Evolutionary conservation across 2,797 vertebrate species (phyloP).

Genomic region (Hipposideros larvatus): DNA sequence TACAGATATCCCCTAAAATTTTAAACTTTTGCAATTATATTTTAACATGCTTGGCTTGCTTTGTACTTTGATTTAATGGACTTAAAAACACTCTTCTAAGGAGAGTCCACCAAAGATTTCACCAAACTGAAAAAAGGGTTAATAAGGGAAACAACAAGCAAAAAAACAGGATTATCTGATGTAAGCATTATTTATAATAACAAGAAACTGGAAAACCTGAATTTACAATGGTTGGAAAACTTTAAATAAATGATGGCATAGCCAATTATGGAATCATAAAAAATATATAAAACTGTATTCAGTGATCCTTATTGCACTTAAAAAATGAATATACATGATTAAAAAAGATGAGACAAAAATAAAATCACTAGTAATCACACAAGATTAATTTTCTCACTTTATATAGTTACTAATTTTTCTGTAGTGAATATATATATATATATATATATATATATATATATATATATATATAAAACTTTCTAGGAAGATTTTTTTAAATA

Average conservation of each 20-base stretch:
- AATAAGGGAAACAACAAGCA: not conserved
- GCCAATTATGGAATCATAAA: not conserved
- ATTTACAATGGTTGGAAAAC: not conserved
- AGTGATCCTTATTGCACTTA: not conserved
- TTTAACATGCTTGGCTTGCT: not conserved
- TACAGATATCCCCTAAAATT: not conserved
- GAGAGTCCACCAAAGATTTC: not conserved
- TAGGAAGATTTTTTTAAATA: not conserved
- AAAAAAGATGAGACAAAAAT: not conserved
- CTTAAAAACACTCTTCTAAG: not conserved
- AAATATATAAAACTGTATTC: not conserved
- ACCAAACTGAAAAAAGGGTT: not conserved
- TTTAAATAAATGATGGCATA: slow-evolving; percentile 14
- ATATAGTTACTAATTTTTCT: slow-evolving; percentile 16
- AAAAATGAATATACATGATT: not conserved
- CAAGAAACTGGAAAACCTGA: not conserved
- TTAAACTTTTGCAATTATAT: slow-evolving; percentile 22
- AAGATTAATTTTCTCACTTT: not conserved
- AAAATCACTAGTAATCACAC: not conserved
- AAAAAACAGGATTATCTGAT: not conserved
- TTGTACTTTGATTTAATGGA: not conserved
- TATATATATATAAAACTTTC: too few species aligned
- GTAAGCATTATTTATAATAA: not conserved
- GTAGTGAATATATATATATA: not conserved
- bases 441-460: not conserved